A percentile compares a stretch with the other conserved stretches of the same genome.
Conservation (phyloP, 2,797 vertebrate species). For the Aplochiton taeniatus region DNA sequence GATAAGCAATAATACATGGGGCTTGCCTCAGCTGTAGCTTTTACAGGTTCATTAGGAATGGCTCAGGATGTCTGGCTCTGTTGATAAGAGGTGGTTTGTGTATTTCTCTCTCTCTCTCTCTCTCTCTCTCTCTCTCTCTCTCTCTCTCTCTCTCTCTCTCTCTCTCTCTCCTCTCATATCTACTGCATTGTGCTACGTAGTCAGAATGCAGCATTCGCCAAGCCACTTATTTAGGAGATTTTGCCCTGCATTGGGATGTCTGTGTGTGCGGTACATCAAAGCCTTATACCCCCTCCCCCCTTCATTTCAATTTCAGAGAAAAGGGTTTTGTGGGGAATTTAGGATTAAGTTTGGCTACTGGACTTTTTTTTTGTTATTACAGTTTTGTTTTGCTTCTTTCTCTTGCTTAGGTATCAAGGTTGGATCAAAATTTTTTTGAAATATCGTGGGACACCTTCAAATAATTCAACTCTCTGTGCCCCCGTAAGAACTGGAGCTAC, state of each 20-base stretch:
- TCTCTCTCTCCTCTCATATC: neutral
- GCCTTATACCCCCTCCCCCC: too few species aligned
- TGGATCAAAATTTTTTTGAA: too few species aligned
- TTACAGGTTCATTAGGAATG: constrained; percentile 11
- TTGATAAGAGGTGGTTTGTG: constrained; percentile 15
- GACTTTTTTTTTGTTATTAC: too few species aligned
- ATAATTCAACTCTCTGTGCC: neutral
- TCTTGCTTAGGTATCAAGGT: too few species aligned
- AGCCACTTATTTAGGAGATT: too few species aligned
- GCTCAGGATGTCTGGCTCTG: constrained; percentile 8
- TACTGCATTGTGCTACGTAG: neutral
- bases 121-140: neutral
- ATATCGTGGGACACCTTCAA: too few species aligned
- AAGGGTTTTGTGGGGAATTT: too few species aligned
- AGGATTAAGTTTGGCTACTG: too few species aligned
- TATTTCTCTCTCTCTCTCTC: neutral
- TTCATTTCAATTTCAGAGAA: too few species aligned
- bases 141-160: neutral
- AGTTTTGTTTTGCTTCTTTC: too few species aligned
- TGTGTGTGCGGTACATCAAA: too few species aligned
- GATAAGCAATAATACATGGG: neutral
- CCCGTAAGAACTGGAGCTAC: neutral
- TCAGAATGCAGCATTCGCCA: neutral
- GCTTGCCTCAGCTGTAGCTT: constrained; percentile 10
- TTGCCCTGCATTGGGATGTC: too few species aligned